Evolutionary conservation across 2,888 invertebrate species (phyloP), one percentile per base, ranked within the genome.

Genomic region (Eupithecia insigniata): DNA sequence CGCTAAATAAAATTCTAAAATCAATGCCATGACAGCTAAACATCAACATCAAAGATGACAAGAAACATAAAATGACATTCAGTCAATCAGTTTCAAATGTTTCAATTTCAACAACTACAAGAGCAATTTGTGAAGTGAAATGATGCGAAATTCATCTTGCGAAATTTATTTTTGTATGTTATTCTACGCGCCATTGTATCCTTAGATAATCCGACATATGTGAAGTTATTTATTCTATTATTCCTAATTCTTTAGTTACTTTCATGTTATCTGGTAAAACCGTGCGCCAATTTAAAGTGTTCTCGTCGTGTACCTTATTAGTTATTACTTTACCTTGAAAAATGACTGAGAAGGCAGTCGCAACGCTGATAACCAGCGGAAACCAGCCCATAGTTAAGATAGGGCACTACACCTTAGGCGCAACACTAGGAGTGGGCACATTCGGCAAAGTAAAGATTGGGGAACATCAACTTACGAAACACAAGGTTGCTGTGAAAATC

Each of bases 361-460:
- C 86, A 68, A 87, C 71, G 67, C 69, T 71, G 60, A 67, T 74
- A 46, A 74, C 89, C 60, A 90, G 90, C 82, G 90, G 91, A 73
- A 83, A 83, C 76, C 97, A 97, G 89, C 97, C 98, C 71, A 96
- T 97, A 79, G 97, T 99, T 46, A 99, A 99, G 95, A 99, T 99
- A 87, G 99, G 99, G 0, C 99, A 99, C 92, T 99, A 99, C 91
- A 97, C 98, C 69, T 94, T 99, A 67, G 99, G 99, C 1, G 91
- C 92, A 46, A 96, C 96, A 2, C 95, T 99, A 61, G 99, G 99
- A 51, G 98, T 99, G 51, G 99, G 99, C 36, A 99, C 99, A 6
- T 99, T 99, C 94, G 99, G 99, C 72, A 99, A 99, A 95, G 99
- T 99, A 3, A 99, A 99, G 95, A 99, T 99, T 85, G 99, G 99